These are phyloP conservation scores for Pseudoips prasinana DNA, from an alignment of 2,888 invertebrate species.

Conservation along the genomic window DNA sequence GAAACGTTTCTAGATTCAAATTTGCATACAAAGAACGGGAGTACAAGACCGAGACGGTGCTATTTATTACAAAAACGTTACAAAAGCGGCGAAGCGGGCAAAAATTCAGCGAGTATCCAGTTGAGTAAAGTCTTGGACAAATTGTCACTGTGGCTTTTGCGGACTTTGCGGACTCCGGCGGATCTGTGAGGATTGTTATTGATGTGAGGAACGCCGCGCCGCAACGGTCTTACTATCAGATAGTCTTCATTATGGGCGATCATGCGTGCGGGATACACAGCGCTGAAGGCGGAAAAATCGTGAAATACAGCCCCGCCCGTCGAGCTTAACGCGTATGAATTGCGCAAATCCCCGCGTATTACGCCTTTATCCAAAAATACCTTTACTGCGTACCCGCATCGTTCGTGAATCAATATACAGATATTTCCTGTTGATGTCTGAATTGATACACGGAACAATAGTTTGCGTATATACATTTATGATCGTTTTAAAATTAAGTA, in stretches of 20 bases:
- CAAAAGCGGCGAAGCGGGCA: slow-evolving; percentile 33
- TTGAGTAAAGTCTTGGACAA: slow-evolving; percentile 60
- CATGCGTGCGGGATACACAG: slow-evolving; percentile 61
- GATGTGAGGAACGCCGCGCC: slow-evolving; percentile 49
- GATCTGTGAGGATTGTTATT: slow-evolving; percentile 70
- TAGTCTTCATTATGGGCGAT: slow-evolving; percentile 68
- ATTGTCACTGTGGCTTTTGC: slow-evolving; percentile 61
- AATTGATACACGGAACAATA: slow-evolving; percentile 13
- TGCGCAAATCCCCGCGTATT: slow-evolving; percentile 48
- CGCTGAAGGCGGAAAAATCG: slow-evolving; percentile 54
- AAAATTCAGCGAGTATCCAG: slow-evolving; percentile 44
- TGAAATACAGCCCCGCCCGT: slow-evolving; percentile 52
- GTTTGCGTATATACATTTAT: slow-evolving; percentile 16
- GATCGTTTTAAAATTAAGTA: slow-evolving; percentile 15
- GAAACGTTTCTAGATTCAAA: slow-evolving; percentile 34
- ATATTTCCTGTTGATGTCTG: slow-evolving; percentile 29
- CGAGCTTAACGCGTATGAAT: slow-evolving; percentile 55
- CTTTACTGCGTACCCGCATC: slow-evolving; percentile 22
- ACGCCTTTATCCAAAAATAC: slow-evolving; percentile 44
- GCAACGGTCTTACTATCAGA: slow-evolving; percentile 50
- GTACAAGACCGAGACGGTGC: slow-evolving; percentile 34
- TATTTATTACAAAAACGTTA: slow-evolving; percentile 43
- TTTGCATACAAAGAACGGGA: slow-evolving; percentile 36
- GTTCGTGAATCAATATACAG: slow-evolving; percentile 37
- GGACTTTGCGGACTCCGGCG: slow-evolving; percentile 56